Evolutionary conservation across 1,140 invertebrate genomes (phyloP), one percentile per base, ranked within the genome.

Genomic region (Zaprionus gabonicus): DNA sequence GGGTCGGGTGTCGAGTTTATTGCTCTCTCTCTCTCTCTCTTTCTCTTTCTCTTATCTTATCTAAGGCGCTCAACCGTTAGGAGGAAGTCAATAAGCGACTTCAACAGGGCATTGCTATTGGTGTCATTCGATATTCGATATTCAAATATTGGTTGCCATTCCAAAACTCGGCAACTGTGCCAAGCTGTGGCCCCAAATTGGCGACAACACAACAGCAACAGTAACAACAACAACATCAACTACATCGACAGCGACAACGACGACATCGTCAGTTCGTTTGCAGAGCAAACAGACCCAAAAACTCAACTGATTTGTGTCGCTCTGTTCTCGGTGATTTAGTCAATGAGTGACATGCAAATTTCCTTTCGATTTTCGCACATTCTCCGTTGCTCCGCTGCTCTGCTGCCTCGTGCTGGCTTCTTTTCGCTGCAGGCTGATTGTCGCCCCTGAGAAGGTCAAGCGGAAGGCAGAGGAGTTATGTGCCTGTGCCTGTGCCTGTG

Each of bases 361-460:
- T 87, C 84, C 83, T 87, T 88, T 87, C 83, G 83, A 82, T 87
- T 83, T 87, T 87, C 80, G 65, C 83, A 87, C 83, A 87, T 87
- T 87, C 67, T 82, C 77, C 58, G 65, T 28, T 62, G 64, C 57
- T 41, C 25, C 41, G 23, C 51, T 12, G 64, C 57, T 41, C 25
- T 55, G 23, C 51, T 12, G 27, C 51, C 84, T 79, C 74, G 83
- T 73, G 63, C 81, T 80, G 70, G 28, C 41, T 20, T 58, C 57
- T 51, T 17, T 71, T 34, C 44, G 28, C 49, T 15, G 36, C 36
- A 38, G 7, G 65, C 75, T 87, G 80, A 83, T 78, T 81, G 74
- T 57, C 65, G 80, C 80, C 57, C 60, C 71, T 71, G 63, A 80
- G 64, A 74, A 78, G 70, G 80, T 77, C 58, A 76, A 64, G 71